Base-by-base conservation (phyloP, 2,888 invertebrate species). In the Eilema caniola region DNA sequence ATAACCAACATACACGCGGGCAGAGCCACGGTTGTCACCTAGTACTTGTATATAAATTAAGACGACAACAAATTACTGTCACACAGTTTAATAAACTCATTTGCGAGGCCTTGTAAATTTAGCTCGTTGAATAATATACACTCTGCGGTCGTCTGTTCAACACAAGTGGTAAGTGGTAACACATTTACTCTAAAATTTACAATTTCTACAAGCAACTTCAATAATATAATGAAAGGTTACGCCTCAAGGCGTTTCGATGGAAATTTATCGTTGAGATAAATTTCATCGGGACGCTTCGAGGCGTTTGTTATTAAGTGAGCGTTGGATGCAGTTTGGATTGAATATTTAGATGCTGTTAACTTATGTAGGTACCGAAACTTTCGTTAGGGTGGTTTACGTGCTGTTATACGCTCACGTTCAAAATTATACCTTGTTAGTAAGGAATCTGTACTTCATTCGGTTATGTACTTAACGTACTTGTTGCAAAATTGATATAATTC, bases 81-180 rank as follows among this genome's bases (percentile, higher is more conserved):
- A 70, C 56, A 47, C 62, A 69, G 66, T 79, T 70, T 70, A 72
- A 73, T 73, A 69, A 73, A 80, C 73, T 70, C 66, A 70, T 77
- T 76, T 80, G 70, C 70, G 77, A 75, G 79, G 67, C 25, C 69
- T 71, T 77, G 83, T 85, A 86, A 86, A 87, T 86, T 83, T 76
- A 81, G 81, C 82, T 75, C 79, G 71, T 66, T 83, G 85, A 84
- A 86, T 86, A 84, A 86, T 86, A 86, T 85, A 86, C 83, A 81
- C 72, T 67, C 64, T 65, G 78, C 66, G 80, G 79, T 76, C 60
- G 66, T 61, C 71, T 70, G 72, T 78, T 82, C 78, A 82, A 73
- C 74, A 80, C 78, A 59, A 68, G 47, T 70, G 64, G 28, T 16
- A 59, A 20, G 47, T 47, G 25, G 47, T 31, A 70, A 73, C 68